phyloP scores from a whole-genome alignment of 2,113 vertebrate species.

The Pithys albifrons region DNA sequence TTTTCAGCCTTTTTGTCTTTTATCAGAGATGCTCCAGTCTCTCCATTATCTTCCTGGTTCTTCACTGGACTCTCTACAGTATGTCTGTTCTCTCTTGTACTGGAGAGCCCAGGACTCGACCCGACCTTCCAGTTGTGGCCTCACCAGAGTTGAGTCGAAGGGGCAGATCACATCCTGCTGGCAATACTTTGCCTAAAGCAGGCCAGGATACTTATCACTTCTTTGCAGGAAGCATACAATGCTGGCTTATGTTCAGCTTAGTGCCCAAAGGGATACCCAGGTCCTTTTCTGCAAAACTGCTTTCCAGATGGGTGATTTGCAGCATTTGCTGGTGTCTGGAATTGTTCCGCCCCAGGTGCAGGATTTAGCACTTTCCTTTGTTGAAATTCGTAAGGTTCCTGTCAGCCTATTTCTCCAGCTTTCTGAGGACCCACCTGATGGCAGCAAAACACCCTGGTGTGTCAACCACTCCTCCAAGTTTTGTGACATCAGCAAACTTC shows the following conservation, averaged over 20 bases:
- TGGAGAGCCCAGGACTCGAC: not conserved
- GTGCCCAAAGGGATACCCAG: not conserved
- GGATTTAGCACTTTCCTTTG: not conserved
- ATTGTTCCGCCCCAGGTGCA: not conserved
- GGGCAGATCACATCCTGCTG: not conserved
- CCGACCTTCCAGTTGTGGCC: not conserved
- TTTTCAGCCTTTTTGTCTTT: not conserved
- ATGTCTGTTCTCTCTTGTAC: not conserved
- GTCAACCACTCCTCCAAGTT: not conserved
- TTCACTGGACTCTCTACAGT: not conserved
- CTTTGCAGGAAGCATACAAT: not conserved
- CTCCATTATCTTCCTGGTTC: not conserved
- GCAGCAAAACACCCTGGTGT: accelerated
- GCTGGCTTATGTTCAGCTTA: not conserved
- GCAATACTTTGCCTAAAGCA: not conserved
- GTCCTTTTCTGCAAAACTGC: not conserved
- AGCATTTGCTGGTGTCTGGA: not conserved
- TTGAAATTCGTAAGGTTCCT: not conserved
- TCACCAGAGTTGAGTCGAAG: not conserved
- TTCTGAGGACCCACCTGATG: not conserved
- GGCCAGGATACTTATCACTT: not conserved
- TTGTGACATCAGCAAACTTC: not conserved
- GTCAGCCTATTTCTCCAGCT: not conserved
- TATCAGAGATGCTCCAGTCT: not conserved
- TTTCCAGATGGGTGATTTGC: not conserved